These are phyloP conservation scores for Gymnopithys bicolor DNA, from an alignment of 2,797 vertebrate genomes.

Conservation along the genomic window DNA sequence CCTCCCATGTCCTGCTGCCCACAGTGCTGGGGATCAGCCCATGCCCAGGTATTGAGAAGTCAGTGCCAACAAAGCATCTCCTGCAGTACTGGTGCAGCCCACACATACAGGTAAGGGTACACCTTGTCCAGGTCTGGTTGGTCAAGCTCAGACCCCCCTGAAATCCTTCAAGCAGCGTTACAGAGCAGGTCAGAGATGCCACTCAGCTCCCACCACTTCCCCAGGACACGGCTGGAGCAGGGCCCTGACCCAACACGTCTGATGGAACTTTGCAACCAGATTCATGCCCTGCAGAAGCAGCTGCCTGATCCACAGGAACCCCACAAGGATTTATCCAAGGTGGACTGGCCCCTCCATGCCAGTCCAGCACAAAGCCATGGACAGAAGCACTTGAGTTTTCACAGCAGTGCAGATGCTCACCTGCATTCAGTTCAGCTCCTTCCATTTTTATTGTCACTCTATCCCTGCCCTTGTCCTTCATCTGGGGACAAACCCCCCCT, in stretches of 20 bases:
- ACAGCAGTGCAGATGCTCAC: fast-evolving
- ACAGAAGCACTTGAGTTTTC: background rate
- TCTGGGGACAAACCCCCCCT: background rate
- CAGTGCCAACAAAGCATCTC: background rate
- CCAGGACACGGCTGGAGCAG: fast-evolving
- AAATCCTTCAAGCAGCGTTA: background rate
- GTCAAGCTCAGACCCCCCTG: background rate
- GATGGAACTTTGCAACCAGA: background rate
- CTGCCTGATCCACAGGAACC: background rate
- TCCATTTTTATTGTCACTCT: background rate
- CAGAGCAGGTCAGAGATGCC: background rate
- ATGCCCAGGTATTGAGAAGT: fast-evolving
- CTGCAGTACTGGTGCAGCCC: background rate
- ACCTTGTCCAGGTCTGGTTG: fast-evolving
- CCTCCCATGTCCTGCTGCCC: background rate
- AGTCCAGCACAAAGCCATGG: background rate
- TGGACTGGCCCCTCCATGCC: background rate
- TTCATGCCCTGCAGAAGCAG: fast-evolving
- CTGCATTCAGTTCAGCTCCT: background rate
- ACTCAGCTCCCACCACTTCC: background rate
- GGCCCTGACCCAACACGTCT: fast-evolving
- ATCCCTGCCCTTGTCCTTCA: background rate
- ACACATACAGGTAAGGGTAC: background rate
- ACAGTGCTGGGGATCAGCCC: background rate
- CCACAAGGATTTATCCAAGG: fast-evolving